Percentiles rank a stretch among this genome's conserved stretches.
Conservation (phyloP, 2,797 vertebrate genomes). For the Nasua narica region DNA sequence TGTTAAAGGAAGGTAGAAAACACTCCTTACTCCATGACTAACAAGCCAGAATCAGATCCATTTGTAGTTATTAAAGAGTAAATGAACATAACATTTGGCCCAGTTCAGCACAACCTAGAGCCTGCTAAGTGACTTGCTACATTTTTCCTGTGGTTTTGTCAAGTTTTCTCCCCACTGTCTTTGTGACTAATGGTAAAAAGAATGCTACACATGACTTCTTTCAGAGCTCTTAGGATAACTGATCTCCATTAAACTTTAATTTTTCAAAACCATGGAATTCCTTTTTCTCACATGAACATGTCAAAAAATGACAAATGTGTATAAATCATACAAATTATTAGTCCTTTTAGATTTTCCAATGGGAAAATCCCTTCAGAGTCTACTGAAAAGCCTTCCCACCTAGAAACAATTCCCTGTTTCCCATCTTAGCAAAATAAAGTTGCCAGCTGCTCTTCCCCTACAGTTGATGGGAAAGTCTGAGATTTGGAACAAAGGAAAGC, state of each 20-base stretch:
- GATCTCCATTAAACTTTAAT: constrained; percentile 13
- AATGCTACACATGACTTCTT: constrained; percentile 12
- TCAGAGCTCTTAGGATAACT: constrained; percentile 26
- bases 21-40: background rate
- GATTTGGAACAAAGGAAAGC: constrained; percentile 21
- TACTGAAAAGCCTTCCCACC: background rate
- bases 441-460: background rate
- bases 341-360: constrained; percentile 41
- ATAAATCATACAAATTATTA: constrained; percentile 46
- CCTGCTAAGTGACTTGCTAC: background rate
- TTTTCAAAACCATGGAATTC: constrained; percentile 49
- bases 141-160: constrained; percentile 20
- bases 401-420: constrained; percentile 15
- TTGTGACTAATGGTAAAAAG: background rate
- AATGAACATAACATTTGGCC: background rate
- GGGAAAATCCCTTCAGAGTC: background rate
- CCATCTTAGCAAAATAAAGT: background rate
- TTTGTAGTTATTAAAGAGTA: background rate
- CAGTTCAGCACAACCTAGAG: background rate
- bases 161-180: constrained; percentile 32
- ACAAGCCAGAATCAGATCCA: background rate
- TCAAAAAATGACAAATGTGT: constrained; percentile 39
- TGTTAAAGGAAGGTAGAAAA: background rate
- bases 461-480: background rate
- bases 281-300: constrained; percentile 45